Percentiles rank a stretch among this genome's conserved stretches.
Evolutionary conservation across 2,113 vertebrate species (phyloP).

Genomic region (Chinchilla lanigera): DNA sequence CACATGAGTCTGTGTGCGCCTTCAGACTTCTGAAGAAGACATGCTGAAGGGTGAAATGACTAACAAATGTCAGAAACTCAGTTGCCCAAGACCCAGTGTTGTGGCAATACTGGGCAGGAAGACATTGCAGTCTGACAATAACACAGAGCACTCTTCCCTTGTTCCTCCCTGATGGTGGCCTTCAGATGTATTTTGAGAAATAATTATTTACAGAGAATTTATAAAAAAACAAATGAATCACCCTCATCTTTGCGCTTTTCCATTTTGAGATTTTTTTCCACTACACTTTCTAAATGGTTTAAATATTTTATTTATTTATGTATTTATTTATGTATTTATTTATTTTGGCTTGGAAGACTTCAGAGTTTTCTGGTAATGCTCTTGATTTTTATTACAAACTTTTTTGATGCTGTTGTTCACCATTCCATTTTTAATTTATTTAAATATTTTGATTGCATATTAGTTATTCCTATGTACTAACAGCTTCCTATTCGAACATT

Average conservation of each 20-base stretch:
- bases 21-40: slow-evolving; percentile 52
- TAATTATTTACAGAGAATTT: slow-evolving; percentile 71
- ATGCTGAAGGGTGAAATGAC: slow-evolving; percentile 57
- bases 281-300: slow-evolving; percentile 56
- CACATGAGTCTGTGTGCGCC: slow-evolving; percentile 45
- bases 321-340: neutral
- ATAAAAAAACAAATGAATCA: slow-evolving; percentile 61
- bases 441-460: slow-evolving; percentile 48
- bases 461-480: neutral
- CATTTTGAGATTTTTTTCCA: slow-evolving; percentile 48
- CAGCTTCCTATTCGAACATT: neutral
- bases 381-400: slow-evolving; percentile 1
- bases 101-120: slow-evolving; percentile 10
- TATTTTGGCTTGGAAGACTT: slow-evolving; percentile 16
- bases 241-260: neutral
- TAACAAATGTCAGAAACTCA: neutral
- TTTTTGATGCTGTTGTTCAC: neutral
- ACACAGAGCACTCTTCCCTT: neutral
- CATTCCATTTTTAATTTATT: slow-evolving; percentile 45
- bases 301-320: slow-evolving; percentile 23
- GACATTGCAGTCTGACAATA: neutral
- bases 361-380: neutral
- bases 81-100: neutral
- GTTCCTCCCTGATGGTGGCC: slow-evolving; percentile 27
- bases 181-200: slow-evolving; percentile 53